Percentiles rank a stretch among this genome's conserved stretches.
Evolutionary conservation across 2,797 vertebrate species (phyloP).

Genomic region (Merluccius polli): DNA sequence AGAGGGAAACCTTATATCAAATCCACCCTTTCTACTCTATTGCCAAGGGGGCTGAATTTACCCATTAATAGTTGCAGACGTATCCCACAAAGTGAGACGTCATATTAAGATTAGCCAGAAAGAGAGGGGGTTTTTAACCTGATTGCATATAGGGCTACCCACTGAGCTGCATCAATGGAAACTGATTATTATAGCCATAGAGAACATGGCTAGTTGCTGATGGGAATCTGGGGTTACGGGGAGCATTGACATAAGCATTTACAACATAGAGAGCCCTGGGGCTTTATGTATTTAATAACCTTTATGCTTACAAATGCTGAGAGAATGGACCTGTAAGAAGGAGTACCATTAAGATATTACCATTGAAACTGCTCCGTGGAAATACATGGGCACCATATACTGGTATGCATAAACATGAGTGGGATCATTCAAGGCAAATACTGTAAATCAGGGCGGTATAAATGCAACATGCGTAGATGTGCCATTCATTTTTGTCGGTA

Average conservation of each 20-base stretch:
- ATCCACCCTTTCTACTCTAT: neutral
- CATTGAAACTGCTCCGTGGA: neutral
- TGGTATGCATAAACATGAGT: slow-evolving; percentile 39
- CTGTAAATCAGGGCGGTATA: slow-evolving; percentile 16
- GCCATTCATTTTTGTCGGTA: neutral
- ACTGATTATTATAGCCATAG: neutral
- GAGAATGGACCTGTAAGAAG: neutral
- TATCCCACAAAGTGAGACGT: neutral
- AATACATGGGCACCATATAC: neutral
- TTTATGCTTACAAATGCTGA: neutral
- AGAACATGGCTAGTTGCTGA: neutral
- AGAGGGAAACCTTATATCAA: neutral
- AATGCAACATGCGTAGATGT: neutral
- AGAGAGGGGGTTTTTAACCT: neutral
- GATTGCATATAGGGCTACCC: neutral
- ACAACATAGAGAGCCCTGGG: neutral
- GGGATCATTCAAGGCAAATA: slow-evolving; percentile 41
- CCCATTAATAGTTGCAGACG: neutral
- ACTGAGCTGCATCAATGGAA: neutral
- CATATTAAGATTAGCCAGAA: neutral
- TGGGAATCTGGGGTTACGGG: neutral
- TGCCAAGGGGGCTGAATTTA: neutral
- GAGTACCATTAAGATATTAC: neutral
- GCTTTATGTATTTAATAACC: neutral
- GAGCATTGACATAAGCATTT: slow-evolving; percentile 1